Base-by-base conservation (phyloP, 2,113 vertebrate species). In the Lamprologus lemairii region DNA sequence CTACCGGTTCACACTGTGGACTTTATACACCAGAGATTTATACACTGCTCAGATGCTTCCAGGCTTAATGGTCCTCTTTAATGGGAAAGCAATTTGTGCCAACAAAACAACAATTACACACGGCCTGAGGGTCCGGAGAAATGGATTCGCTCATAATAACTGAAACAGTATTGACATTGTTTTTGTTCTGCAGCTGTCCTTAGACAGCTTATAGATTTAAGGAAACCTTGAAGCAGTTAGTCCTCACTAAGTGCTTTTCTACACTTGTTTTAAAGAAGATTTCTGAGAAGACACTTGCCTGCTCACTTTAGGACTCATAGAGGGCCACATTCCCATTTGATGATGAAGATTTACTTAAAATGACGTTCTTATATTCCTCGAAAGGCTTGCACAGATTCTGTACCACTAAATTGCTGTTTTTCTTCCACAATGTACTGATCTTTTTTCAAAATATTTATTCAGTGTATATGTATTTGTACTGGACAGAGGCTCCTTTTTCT, bases 81-180 rank as follows among this genome's bases (percentile, higher is more conserved):
- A 90, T 63, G 84, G 88, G 86, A 85, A 85, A 93, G 90, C 86
- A 57, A 88, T 90, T 91, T 83, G 92, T 86, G 88, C 83, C 90
- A 87, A 91, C 89, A 82, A 87, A 94, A 90, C 80, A 73, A 90
- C 86, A 86, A 65, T 93, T 91, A 75, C 89, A 83, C 86, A 35
- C 57, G 84, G 93, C 90, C 92, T 84, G 6, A 3, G 82, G 94
- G 90, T 92, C 93, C 75, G 83, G 80, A 92, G 85, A 79, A 91
- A 95, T 87, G 90, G 93, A 94, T 95, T 90, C 89, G 89, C 91
- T 92, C 94, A 91, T 89, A 93, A 90, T 86, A 85, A 90, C 37
- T 85, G 92, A 93, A 86, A 87, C 88, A 73, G 93, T 93, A 92
- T 95, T 89, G 91, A 93, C 90, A 81, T 85, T 92, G 75, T 13